Base-by-base conservation (phyloP, 1,140 invertebrate genomes). In the Pectinophora gossypiella region DNA sequence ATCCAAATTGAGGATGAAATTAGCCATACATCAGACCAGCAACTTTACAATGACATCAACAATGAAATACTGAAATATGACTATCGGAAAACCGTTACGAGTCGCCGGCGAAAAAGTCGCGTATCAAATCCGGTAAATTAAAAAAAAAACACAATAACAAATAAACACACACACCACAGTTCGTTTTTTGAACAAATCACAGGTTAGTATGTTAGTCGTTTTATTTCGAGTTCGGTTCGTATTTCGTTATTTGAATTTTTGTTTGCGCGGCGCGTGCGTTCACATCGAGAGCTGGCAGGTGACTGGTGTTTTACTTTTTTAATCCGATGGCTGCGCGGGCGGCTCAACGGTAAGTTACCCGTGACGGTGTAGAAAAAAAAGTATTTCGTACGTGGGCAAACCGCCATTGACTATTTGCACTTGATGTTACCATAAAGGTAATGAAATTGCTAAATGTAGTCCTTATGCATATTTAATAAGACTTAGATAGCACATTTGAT, bases 221-320 rank as follows among this genome's bases (percentile, higher is more conserved):
- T 71, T 77, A 67, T 32, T 59, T 62, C 46, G 48, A 40, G 48
- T 61, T 68, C 62, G n/a, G 42, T 74, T 77, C 63, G 67, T 56
- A 59, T 55, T 77, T 57, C 23, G 23, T 66, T 61, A 61, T 54
- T 46, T 35, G 45, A 46, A n/a, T n/a, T n/a, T n/a, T 32, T 50
- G 35, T 48, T 58, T 32, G 51, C 32, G 60, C 51, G 54, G 73
- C 76, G 82, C 82, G 82, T 63, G 78, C 78, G 74, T 53, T 44
- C 52, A 48, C 53, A 55, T 62, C 78, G 78, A 68, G 51, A 51
- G 68, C 70, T 72, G 60, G 68, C 82, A 86, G 82, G 80, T 82
- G 82, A 86, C 82, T 86, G 80, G 68, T 27, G 49, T 10, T 3
- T n/a, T n/a, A n/a, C n/a, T n/a, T n/a, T n/a, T n/a, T n/a, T n/a